Conservation (phyloP, 1,140 invertebrate genomes). For the Drosophila neocordata region DNA sequence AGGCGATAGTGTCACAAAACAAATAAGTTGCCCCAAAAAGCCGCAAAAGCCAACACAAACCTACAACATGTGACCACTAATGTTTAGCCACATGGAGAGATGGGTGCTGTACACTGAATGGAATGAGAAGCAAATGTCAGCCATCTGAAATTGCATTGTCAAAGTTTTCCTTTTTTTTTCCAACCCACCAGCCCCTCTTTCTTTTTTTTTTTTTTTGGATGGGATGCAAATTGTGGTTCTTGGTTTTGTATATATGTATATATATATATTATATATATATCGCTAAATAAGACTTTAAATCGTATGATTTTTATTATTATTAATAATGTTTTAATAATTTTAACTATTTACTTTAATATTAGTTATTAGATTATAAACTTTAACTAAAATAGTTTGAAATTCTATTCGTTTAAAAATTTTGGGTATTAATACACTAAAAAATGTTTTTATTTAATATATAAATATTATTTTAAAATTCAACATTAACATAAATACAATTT, state of each 20-base stretch:
- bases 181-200: no score
- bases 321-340: no score
- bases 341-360: no score
- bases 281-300: neutral
- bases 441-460: no score
- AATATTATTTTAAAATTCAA: no score
- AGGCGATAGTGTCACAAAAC: constrained; percentile 64
- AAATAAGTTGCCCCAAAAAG: constrained; percentile 73
- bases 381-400: no score
- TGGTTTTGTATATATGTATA: neutral
- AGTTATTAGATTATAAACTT: no score
- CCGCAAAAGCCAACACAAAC: constrained; percentile 58
- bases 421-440: no score
- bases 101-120: neutral
- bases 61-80: constrained; percentile 64
- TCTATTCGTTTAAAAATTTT: no score
- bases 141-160: constrained; percentile 58
- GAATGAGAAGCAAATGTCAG: constrained; percentile 21
- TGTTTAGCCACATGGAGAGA: constrained; percentile 57
- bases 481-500: no score
- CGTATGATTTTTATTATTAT: no score
- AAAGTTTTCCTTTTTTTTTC: constrained; percentile 33
- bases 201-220: constrained; percentile 7
- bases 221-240: constrained; percentile 37
- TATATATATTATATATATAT: neutral